Conservation (phyloP, 2,797 vertebrate species). For the Erithacus rubecula region DNA sequence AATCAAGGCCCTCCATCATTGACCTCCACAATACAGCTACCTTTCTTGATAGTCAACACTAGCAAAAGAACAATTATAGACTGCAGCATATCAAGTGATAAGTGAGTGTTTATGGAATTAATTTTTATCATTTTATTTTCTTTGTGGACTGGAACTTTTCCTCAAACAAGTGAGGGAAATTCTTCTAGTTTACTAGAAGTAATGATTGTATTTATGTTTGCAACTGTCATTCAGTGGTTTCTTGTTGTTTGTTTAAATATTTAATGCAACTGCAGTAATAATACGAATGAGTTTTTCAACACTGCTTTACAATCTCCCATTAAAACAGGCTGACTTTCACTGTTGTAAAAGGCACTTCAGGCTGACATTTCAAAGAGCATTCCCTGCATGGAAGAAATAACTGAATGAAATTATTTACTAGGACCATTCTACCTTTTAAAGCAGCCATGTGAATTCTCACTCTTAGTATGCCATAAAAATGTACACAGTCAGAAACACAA, state of each 20-base stretch:
- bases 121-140: neutral
- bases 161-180: neutral
- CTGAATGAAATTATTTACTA: neutral
- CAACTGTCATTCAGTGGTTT: neutral
- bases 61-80: conserved; percentile 88
- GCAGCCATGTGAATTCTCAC: neutral
- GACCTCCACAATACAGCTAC: conserved; percentile 84
- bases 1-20: conserved; percentile 78
- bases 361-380: neutral
- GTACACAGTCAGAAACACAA: neutral
- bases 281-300: neutral
- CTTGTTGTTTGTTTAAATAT: neutral
- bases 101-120: conserved; percentile 71
- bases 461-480: neutral
- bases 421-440: neutral
- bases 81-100: conserved; percentile 90
- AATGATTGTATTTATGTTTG: neutral
- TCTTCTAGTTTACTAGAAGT: neutral
- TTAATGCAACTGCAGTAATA: neutral
- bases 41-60: conserved; percentile 88
- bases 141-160: neutral
- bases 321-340: neutral
- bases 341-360: neutral
- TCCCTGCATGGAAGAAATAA: neutral
- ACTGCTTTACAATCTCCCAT: neutral